phyloP scores from a whole-genome alignment of 2,888 invertebrate genomes.

The Thyatira batis region DNA sequence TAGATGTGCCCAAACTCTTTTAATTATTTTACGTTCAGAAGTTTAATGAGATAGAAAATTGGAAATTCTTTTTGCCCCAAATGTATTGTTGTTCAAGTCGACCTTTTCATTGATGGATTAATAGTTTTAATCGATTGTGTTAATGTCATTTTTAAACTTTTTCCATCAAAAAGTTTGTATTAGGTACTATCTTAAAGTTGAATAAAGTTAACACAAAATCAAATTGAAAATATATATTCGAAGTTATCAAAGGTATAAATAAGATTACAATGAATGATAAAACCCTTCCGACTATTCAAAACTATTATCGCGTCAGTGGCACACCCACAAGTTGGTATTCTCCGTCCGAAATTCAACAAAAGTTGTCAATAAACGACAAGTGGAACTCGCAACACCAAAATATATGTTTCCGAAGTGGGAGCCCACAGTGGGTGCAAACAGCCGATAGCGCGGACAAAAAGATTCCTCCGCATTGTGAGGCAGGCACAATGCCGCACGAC shows the following conservation, averaged over 20 bases:
- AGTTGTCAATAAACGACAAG: slow-evolving; percentile 43
- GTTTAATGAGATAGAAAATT: slow-evolving; percentile 11
- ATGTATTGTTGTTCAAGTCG: not conserved
- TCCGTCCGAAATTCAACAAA: slow-evolving; percentile 32
- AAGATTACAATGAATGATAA: not conserved
- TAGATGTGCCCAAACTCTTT: slow-evolving; percentile 2
- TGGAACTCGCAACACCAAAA: slow-evolving; percentile 49
- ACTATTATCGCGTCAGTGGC: slow-evolving; percentile 23
- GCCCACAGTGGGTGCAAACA: slow-evolving; percentile 72
- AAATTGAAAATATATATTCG: not conserved
- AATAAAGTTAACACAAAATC: not conserved
- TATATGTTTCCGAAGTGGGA: slow-evolving; percentile 45
- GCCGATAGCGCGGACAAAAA: slow-evolving; percentile 79
- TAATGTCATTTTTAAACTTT: not conserved
- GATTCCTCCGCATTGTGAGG: slow-evolving; percentile 76
- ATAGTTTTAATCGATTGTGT: not conserved
- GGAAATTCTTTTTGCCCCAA: slow-evolving; percentile 3
- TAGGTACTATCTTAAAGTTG: not conserved
- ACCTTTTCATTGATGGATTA: not conserved
- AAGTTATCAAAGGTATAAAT: not conserved
- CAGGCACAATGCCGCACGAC: slow-evolving; percentile 64
- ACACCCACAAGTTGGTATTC: slow-evolving; percentile 10
- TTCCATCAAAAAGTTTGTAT: not conserved
- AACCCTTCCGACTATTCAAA: slow-evolving; percentile 1
- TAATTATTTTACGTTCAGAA: slow-evolving; percentile 7